phyloP scores from a whole-genome alignment of 35 echinoderm and acorn worm species.

The Anneissia japonica region DNA sequence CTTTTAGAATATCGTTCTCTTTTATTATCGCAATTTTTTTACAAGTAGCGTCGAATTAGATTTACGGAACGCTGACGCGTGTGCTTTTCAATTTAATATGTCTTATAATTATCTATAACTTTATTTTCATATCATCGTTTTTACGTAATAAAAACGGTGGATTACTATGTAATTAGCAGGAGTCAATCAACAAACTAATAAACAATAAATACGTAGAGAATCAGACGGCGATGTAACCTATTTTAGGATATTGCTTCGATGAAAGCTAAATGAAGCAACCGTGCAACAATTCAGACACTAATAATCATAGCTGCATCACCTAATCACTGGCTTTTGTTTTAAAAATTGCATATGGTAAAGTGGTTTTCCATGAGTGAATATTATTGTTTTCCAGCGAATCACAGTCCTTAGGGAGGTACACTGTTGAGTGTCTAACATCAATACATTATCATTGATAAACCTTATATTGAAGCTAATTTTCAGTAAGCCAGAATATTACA shows the following conservation, averaged over 20 bases:
- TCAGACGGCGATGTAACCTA: background rate
- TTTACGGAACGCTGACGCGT: background rate
- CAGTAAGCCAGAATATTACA: background rate
- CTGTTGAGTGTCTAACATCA: background rate
- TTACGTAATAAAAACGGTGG: background rate
- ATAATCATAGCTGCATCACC: background rate
- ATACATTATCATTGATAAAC: background rate
- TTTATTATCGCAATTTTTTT: background rate
- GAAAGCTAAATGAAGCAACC: background rate
- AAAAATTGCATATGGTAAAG: conserved; percentile 2
- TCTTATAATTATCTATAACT: background rate
- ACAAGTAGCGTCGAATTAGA: background rate
- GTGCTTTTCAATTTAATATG: background rate
- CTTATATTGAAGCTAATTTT: background rate
- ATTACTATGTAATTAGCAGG: background rate
- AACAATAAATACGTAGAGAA: background rate
- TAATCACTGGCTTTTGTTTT: background rate
- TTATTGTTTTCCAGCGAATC: background rate
- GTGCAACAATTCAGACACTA: background rate
- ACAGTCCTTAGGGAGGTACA: background rate
- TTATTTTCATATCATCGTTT: background rate
- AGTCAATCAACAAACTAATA: background rate
- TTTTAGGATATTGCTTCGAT: background rate
- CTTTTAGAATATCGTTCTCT: background rate
- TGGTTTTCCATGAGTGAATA: background rate